A percentile compares a stretch with the other conserved stretches of the same genome.
Conservation (phyloP, 1,140 invertebrate genomes). For the Drosophila sturtevanti region DNA sequence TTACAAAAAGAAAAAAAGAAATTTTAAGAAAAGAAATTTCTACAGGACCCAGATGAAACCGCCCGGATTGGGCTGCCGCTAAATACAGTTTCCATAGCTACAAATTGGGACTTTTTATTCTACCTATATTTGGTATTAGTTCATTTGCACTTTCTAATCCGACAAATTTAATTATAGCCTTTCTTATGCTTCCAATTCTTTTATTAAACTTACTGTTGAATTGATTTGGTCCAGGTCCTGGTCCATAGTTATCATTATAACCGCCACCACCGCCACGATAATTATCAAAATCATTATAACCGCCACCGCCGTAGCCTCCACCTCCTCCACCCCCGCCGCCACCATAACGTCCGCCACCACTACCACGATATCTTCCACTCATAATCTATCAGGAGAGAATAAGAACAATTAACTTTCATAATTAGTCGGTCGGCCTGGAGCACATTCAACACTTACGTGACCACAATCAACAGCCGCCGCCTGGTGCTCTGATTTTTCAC, state of each 20-base stretch:
- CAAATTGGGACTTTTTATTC: no score
- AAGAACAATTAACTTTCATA: background rate
- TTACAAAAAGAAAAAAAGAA: background rate
- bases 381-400: slow-evolving; percentile 51
- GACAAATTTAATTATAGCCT: no score
- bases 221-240: slow-evolving; percentile 60
- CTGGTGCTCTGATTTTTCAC: background rate
- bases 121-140: no score
- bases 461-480: slow-evolving; percentile 47
- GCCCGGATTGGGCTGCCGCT: no score
- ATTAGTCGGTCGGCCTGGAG: background rate
- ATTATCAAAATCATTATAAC: slow-evolving; percentile 69
- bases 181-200: no score
- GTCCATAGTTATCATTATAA: slow-evolving; percentile 68
- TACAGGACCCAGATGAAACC: no score
- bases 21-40: background rate
- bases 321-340: slow-evolving; percentile 47
- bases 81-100: no score
- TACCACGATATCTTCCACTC: slow-evolving; percentile 71
- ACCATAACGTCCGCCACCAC: slow-evolving; percentile 45
- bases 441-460: slow-evolving; percentile 69
- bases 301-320: slow-evolving; percentile 36
- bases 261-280: slow-evolving; percentile 55
- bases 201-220: slow-evolving; percentile 63
- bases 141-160: no score